Conservation (phyloP, 2,113 vertebrate species). For the Ochotona princeps region DNA sequence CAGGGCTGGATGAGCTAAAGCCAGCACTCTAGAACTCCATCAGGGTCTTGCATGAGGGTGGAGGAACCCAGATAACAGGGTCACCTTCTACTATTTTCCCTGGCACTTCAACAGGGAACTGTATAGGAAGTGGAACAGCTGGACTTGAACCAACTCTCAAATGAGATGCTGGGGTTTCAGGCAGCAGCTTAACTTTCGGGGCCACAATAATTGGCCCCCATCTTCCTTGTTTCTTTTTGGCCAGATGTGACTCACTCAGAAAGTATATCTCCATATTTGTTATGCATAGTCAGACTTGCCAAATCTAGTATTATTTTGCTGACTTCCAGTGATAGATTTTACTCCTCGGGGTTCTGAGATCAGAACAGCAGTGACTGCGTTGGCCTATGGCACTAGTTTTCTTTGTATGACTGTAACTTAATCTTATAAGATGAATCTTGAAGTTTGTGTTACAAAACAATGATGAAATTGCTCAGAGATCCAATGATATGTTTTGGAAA, state of each 20-base stretch:
- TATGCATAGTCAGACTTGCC: not conserved
- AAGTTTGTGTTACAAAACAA: not conserved
- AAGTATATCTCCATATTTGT: not conserved
- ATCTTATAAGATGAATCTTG: not conserved
- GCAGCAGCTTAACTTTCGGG: too few relatives aligned
- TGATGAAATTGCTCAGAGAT: conserved; percentile 3
- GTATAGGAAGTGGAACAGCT: too few relatives aligned
- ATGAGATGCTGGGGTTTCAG: too few relatives aligned
- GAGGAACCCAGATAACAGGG: too few relatives aligned
- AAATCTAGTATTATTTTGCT: conserved; percentile 12
- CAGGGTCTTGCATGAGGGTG: too few relatives aligned
- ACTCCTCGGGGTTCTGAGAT: not conserved
- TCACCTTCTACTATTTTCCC: too few relatives aligned
- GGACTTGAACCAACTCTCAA: too few relatives aligned
- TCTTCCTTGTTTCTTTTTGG: not conserved
- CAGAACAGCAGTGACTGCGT: not conserved
- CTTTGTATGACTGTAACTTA: not conserved
- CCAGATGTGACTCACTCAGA: not conserved
- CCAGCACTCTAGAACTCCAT: too few relatives aligned
- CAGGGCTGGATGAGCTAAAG: too few relatives aligned
- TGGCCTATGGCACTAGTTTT: not conserved
- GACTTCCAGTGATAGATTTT: not conserved
- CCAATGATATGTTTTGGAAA: conserved; percentile 65
- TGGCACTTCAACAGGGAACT: too few relatives aligned
- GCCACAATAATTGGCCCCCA: too few relatives aligned